phyloP scores from a whole-genome alignment of 2,888 invertebrate genomes.

The Callinectes sapidus region DNA sequence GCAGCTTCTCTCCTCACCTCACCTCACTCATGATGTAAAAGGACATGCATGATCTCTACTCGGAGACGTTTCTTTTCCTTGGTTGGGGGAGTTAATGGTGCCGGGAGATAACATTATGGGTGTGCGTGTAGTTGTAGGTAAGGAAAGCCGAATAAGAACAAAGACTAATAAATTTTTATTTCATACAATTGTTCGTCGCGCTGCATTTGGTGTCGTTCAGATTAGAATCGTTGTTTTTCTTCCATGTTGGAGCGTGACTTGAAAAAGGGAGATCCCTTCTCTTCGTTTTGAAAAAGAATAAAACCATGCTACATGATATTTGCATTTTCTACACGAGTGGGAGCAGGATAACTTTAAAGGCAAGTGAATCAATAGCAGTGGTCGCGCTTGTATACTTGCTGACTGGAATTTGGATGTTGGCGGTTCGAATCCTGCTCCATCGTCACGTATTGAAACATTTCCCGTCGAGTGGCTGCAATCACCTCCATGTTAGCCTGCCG shows the following conservation, averaged over 20 bases:
- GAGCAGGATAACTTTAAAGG: conserved; percentile 26
- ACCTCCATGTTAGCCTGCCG: not conserved
- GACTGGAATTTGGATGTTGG: not conserved
- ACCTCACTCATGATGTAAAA: not conserved
- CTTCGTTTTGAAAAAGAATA: not conserved
- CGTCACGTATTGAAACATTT: conserved; percentile 24
- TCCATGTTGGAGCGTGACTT: not conserved
- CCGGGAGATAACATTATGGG: not conserved
- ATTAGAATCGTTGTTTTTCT: not conserved
- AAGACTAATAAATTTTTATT: not conserved
- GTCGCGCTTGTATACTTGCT: not conserved
- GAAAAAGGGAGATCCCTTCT: not conserved
- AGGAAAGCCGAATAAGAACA: not conserved
- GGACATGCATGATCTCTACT: not conserved
- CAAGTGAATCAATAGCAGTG: conserved; percentile 30
- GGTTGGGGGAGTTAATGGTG: not conserved
- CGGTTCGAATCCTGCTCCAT: not conserved
- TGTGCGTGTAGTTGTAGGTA: not conserved
- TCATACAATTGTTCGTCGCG: not conserved
- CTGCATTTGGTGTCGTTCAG: not conserved
- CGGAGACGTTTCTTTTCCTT: not conserved
- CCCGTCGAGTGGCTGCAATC: not conserved
- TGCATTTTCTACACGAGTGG: not conserved
- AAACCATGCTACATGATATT: not conserved
- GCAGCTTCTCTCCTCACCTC: not conserved